Evolutionary conservation across 2,888 invertebrate species (phyloP).

Genomic region (Homarus gammarus): DNA sequence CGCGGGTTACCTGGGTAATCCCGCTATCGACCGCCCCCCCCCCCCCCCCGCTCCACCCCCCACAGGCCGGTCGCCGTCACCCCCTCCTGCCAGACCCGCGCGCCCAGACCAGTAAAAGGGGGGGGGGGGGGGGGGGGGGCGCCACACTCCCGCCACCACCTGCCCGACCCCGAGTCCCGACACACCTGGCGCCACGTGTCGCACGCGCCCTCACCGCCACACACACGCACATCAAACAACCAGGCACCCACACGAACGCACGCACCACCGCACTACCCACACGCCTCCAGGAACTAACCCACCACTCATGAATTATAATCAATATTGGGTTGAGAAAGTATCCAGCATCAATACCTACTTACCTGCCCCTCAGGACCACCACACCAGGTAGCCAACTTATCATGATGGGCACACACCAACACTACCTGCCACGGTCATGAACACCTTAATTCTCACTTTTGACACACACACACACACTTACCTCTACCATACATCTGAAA

Average conservation of each 20-base stretch:
- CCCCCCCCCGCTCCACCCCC: slow-evolving; percentile 17
- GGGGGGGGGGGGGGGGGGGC: neutral
- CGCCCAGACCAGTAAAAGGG: neutral
- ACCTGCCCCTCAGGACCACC: too few species aligned
- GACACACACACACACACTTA: too few species aligned
- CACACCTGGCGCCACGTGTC: slow-evolving; percentile 70
- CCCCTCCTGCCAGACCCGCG: slow-evolving; percentile 11
- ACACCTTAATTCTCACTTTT: too few species aligned
- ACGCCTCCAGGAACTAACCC: neutral
- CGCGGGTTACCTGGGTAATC: slow-evolving; percentile 69
- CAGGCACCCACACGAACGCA: slow-evolving; percentile 32
- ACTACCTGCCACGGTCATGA: too few species aligned
- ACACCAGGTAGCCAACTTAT: too few species aligned
- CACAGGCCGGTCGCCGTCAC: slow-evolving; percentile 20
- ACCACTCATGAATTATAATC: neutral
- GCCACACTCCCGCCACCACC: slow-evolving; percentile 27
- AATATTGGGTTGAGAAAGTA: neutral
- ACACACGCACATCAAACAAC: slow-evolving; percentile 39
- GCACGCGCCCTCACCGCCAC: slow-evolving; percentile 57
- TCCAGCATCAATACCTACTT: neutral
- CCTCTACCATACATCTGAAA: too few species aligned
- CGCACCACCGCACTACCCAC: slow-evolving; percentile 10
- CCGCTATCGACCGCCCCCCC: slow-evolving; percentile 67
- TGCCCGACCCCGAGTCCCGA: slow-evolving; percentile 38
- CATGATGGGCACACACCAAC: too few species aligned